Evolutionary conservation across 30 jellyfish, hydroid and myxozoan species (phyloP).

Genomic region (Hydra vulgaris): DNA sequence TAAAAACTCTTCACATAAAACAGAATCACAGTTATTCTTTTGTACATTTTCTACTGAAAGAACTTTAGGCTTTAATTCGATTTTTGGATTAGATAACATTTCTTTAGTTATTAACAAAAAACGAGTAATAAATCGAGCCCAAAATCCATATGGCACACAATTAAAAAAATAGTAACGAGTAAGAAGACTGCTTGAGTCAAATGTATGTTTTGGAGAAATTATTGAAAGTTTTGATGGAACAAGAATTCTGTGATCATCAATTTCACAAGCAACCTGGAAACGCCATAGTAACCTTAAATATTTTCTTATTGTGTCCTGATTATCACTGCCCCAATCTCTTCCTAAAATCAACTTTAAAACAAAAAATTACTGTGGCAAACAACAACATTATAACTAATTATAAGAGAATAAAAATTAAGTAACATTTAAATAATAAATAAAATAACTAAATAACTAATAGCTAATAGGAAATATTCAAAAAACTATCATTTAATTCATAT

Average conservation of each 20-base stretch:
- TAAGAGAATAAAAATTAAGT: no score
- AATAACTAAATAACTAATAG: no score
- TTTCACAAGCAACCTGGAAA: slow-evolving; percentile 82
- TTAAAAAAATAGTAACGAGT: slow-evolving; percentile 52
- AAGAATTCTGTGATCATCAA: slow-evolving; percentile 70
- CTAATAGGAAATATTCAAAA: no score
- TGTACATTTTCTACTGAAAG: neutral
- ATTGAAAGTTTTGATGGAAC: slow-evolving; percentile 73
- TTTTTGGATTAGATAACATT: slow-evolving; percentile 29
- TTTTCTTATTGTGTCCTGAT: neutral
- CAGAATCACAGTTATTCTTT: neutral
- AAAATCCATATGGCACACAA: slow-evolving; percentile 88
- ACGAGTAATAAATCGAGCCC: slow-evolving; percentile 87
- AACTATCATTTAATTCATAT: no score
- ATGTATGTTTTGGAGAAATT: neutral
- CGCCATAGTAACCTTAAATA: slow-evolving; percentile 71
- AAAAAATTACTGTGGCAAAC: no score
- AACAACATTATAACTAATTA: no score
- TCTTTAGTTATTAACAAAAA: slow-evolving; percentile 52
- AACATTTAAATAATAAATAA: no score
- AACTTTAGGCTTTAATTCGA: neutral
- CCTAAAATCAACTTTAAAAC: neutral
- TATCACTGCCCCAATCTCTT: neutral
- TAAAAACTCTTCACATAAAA: neutral
- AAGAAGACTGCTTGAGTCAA: slow-evolving; percentile 9